Conservation (phyloP, 1,140 invertebrate species). For the Lepidurus arcticus region DNA sequence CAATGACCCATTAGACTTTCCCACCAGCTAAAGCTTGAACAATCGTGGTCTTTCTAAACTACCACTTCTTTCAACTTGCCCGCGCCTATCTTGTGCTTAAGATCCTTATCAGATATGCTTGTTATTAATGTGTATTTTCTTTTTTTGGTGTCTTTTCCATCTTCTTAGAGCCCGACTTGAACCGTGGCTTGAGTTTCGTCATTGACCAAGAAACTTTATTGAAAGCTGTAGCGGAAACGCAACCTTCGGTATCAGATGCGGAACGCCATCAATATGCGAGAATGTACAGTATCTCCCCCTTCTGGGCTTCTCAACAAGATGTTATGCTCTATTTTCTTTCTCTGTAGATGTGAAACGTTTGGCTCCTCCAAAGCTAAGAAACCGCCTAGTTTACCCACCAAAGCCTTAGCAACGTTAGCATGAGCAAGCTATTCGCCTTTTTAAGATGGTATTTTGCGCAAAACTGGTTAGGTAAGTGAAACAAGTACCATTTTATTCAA, state of each 20-base stretch:
- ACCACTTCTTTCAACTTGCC: slow-evolving; percentile 1
- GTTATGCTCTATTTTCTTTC: not conserved
- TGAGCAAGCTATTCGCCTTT: not conserved
- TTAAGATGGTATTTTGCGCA: not conserved
- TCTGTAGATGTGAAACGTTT: not conserved
- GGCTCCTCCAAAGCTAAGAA: not conserved
- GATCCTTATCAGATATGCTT: slow-evolving; percentile 28
- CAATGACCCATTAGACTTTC: slow-evolving; percentile 8
- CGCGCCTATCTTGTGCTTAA: not conserved
- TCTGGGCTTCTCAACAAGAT: not conserved
- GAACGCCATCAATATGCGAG: slow-evolving; percentile 58
- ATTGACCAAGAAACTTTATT: slow-evolving; percentile 50
- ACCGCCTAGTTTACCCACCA: not conserved
- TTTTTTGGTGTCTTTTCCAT: not conserved
- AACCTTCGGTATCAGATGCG: slow-evolving; percentile 56
- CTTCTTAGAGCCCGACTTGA: not conserved
- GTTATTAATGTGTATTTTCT: slow-evolving; percentile 26
- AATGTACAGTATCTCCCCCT: slow-evolving; percentile 48
- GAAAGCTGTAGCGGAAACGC: slow-evolving; percentile 54
- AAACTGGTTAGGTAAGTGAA: not conserved
- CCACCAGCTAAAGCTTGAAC: slow-evolving; percentile 35
- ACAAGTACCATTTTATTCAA: not conserved
- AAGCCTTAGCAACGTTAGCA: not conserved
- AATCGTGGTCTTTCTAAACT: not conserved
- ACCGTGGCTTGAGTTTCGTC: slow-evolving; percentile 23